Evolutionary conservation across 2,113 vertebrate genomes (phyloP), one percentile per base, ranked within the genome.

Genomic region (Lagenorhynchus albirostris): DNA sequence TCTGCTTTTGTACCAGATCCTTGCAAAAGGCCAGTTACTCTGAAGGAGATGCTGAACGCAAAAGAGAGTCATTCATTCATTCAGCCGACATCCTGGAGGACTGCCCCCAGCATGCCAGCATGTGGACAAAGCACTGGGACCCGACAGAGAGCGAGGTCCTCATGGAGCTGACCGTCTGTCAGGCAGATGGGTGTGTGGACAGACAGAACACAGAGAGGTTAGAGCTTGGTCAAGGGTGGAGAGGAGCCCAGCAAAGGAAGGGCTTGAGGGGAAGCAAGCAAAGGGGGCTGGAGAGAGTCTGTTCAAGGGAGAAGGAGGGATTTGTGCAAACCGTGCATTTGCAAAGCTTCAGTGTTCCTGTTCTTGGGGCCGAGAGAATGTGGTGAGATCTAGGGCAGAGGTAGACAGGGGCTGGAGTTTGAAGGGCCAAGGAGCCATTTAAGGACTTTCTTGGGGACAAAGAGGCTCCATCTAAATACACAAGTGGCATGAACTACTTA

Each of bases 141-240:
- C 18, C 15, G 4, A 14, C 2, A 15, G 33, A 44, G 33, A 80
- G 29, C 17, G 74, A 71, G 38, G 8, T 21, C 41, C 33, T 44
- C 2, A 0, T 14, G 26, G 71, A 77, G 38, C 55, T 44, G 41
- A 47, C 17, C 0, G 0, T 58, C n/a, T 26, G 2, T 47, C 26
- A 60, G 29, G 29, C 26, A 76, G 53, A 23, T 3, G 44, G 26
- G 18, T 26, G 44, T 38, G 44, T 8, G 55, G 65, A 62, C 10
- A 65, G 77, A 47, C 10, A 15, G 50, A n/a, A 33, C 4, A 12
- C 13, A 53, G 41, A 55, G 44, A 67, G 58, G 33, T 33, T 3
- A 12, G 31, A 62, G 31, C 33, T 77, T 11, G 6, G 53, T 21
- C 53, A 15, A 17, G 55, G 68, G 23, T 36, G 25, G 18, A 80